Evolutionary conservation across 2,888 invertebrate genomes (phyloP).

Genomic region (Rhingia rostrata): DNA sequence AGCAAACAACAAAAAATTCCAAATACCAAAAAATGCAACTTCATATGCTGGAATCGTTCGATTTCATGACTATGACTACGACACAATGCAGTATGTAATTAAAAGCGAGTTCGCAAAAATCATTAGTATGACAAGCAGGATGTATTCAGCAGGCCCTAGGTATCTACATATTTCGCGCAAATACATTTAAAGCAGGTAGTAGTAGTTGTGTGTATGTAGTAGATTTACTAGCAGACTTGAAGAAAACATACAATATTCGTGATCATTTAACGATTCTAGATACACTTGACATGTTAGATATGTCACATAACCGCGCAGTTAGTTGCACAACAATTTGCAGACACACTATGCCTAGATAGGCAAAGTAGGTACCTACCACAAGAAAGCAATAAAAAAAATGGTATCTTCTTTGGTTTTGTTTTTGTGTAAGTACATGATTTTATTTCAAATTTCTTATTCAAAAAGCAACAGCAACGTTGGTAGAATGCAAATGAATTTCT

Average conservation of each 20-base stretch:
- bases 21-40: conserved; percentile 36
- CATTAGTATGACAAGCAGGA: conserved; percentile 70
- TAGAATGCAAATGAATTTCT: conserved; percentile 62
- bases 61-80: conserved; percentile 6
- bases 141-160: conserved; percentile 38
- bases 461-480: conserved; percentile 71
- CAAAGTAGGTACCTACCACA: background rate
- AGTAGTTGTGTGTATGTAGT: background rate
- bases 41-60: conserved; percentile 1
- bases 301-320: conserved; percentile 56
- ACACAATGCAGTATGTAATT: conserved; percentile 53
- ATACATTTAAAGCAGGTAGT: conserved; percentile 29
- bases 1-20: conserved; percentile 28
- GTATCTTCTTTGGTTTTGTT: conserved; percentile 20
- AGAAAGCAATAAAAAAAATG: background rate
- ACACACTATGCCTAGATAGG: background rate
- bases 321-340: conserved; percentile 59
- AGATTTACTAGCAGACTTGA: background rate
- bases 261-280: conserved; percentile 51
- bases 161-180: conserved; percentile 39
- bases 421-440: background rate
- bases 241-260: conserved; percentile 15
- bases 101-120: conserved; percentile 61
- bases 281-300: conserved; percentile 54
- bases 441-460: conserved; percentile 46